Conservation (phyloP, 1,140 invertebrate species). For the Meloidogyne exigua region DNA sequence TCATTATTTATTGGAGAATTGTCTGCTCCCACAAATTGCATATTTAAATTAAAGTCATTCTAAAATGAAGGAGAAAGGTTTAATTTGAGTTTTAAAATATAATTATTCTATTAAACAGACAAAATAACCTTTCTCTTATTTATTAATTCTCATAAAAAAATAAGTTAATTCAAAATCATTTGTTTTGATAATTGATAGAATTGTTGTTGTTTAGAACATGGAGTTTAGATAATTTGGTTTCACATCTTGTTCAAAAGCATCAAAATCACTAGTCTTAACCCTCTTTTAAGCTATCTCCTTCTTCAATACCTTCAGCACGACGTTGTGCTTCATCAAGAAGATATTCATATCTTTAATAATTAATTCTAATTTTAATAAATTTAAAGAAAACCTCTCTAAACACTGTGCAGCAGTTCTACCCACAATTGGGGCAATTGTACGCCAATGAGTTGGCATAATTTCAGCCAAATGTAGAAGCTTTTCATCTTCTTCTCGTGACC, state of each 20-base stretch:
- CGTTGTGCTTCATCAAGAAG: slow-evolving; percentile 93
- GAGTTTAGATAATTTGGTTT: slow-evolving; percentile 37
- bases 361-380: not conserved
- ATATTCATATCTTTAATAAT: slow-evolving; percentile 54
- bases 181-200: slow-evolving; percentile 78
- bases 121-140: no score
- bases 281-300: slow-evolving; percentile 76
- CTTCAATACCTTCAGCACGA: slow-evolving; percentile 88
- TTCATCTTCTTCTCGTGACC: slow-evolving; percentile 97
- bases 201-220: slow-evolving; percentile 74
- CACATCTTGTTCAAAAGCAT: slow-evolving; percentile 81
- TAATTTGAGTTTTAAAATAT: not conserved
- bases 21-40: not conserved
- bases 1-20: not conserved
- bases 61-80: not conserved
- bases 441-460: slow-evolving; percentile 98
- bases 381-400: slow-evolving; percentile 76
- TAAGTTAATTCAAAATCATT: slow-evolving; percentile 98
- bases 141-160: no score
- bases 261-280: slow-evolving; percentile 98
- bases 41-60: not conserved
- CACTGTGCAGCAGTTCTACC: slow-evolving; percentile 97
- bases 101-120: no score
- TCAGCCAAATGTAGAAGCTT: slow-evolving; percentile 95
- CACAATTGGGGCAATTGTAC: slow-evolving; percentile 97